These are phyloP conservation scores for Oryzias sinensis DNA, from an alignment of 2,797 vertebrate genomes.

Conservation along the genomic window DNA sequence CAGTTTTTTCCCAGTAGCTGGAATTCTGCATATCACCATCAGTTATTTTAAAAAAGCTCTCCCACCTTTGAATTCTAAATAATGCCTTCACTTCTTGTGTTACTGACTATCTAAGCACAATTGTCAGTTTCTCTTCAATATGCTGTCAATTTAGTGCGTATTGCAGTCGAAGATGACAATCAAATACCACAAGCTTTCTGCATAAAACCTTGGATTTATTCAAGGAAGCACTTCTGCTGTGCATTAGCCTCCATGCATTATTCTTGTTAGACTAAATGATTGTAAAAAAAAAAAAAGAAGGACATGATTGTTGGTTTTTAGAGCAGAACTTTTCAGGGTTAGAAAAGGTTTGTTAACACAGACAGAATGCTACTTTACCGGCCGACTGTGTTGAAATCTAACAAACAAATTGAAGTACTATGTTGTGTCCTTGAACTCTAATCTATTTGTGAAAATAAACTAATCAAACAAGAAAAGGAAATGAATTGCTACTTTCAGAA, in stretches of 20 bases:
- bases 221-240: constrained; percentile 23
- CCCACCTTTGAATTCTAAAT: constrained; percentile 12
- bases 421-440: constrained; percentile 52
- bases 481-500: constrained; percentile 30
- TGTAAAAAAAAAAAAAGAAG: constrained; percentile 3
- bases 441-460: constrained; percentile 44
- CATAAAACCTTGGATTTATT: constrained; percentile 29
- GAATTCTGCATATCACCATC: constrained; percentile 20
- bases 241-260: constrained; percentile 11
- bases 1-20: neutral
- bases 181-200: constrained; percentile 22
- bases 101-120: constrained; percentile 30
- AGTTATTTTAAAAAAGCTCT: constrained; percentile 32
- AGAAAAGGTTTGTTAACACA: constrained; percentile 29
- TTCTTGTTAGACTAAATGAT: neutral
- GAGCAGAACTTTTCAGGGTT: constrained; percentile 26
- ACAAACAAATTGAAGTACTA: constrained; percentile 36
- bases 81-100: constrained; percentile 14
- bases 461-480: constrained; percentile 38
- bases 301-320: constrained; percentile 16
- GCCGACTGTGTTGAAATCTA: neutral
- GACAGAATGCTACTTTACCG: constrained; percentile 24
- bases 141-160: neutral
- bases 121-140: constrained; percentile 29
- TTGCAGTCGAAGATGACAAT: constrained; percentile 10